These are phyloP conservation scores for Opisthocomus hoazin DNA, from an alignment of 2,113 vertebrate genomes.

Conservation along the genomic window DNA sequence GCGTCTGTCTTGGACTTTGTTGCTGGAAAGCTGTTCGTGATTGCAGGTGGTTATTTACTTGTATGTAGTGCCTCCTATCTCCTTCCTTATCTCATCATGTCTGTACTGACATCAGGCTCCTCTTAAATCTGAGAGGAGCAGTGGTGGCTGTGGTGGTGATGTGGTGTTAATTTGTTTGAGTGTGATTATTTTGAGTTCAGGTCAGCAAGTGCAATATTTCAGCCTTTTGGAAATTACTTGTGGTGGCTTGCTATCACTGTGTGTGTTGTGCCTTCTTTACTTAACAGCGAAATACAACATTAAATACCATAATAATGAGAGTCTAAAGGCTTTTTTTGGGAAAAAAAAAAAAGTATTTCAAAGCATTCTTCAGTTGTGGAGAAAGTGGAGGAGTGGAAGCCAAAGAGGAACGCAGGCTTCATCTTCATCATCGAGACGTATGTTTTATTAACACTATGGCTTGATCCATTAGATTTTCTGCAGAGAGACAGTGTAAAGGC, in stretches of 20 bases:
- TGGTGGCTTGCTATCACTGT: accelerated
- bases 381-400: background rate
- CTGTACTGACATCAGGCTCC: background rate
- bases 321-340: background rate
- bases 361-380: background rate
- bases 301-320: background rate
- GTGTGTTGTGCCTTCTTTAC: background rate
- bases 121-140: background rate
- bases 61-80: background rate
- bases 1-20: background rate
- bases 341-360: background rate
- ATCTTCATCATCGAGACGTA: background rate
- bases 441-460: background rate
- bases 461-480: background rate
- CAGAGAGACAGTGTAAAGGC: background rate
- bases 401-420: background rate
- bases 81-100: background rate
- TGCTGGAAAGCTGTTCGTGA: background rate
- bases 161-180: background rate
- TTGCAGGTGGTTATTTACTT: constrained; percentile 7
- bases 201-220: background rate
- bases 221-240: accelerated
- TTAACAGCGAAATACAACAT: background rate
- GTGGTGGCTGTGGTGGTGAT: background rate
- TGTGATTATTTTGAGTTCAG: background rate